Percentiles rank a stretch among this genome's conserved stretches.
phyloP scores from a whole-genome alignment of 2,888 invertebrate genomes.

The Cantharis nigra region DNA sequence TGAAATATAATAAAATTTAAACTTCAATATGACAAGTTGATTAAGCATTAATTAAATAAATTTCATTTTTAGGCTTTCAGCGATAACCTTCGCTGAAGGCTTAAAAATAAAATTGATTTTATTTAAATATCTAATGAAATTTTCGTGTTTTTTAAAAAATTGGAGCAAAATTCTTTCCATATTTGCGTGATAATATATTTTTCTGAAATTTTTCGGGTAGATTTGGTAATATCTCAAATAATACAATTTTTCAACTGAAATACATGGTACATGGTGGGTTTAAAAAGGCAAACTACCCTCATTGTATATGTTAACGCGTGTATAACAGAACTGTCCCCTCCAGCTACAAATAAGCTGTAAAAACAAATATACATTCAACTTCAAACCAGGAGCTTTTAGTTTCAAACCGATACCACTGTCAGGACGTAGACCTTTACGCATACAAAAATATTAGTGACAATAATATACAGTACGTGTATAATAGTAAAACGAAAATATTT shows the following conservation, averaged over 20 bases:
- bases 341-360: neutral
- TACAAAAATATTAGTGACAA: slow-evolving; percentile 10
- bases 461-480: slow-evolving; percentile 18
- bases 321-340: neutral
- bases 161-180: no score
- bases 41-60: no score
- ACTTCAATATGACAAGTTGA: no score
- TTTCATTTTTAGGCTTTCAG: no score
- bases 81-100: no score
- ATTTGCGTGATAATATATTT: no score
- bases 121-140: no score
- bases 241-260: neutral
- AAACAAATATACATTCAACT: slow-evolving; percentile 10
- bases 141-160: no score
- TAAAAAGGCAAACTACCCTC: neutral
- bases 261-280: neutral
- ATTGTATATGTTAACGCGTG: neutral
- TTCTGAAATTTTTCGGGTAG: no score
- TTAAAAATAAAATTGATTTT: no score
- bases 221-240: no score
- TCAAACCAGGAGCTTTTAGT: slow-evolving; percentile 16
- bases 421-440: slow-evolving; percentile 29
- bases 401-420: slow-evolving; percentile 7
- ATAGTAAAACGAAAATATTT: slow-evolving; percentile 19
- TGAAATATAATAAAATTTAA: no score